Percentiles rank a stretch among this genome's conserved stretches.
These are phyloP conservation scores for Gerris lacustris DNA, from an alignment of 2,888 invertebrate species.

Conservation along the genomic window DNA sequence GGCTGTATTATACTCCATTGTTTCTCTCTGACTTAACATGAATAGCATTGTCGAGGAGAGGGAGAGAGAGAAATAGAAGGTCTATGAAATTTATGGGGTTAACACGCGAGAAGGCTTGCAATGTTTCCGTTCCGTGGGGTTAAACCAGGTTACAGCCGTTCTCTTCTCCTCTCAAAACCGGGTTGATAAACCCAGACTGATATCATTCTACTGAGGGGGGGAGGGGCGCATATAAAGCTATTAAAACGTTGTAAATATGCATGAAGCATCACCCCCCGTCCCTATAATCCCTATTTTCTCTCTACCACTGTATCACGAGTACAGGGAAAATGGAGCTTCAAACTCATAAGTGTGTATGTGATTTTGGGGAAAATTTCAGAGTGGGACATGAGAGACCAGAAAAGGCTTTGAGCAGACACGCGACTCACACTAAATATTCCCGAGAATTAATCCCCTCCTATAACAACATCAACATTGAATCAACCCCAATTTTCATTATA, in stretches of 20 bases:
- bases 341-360: no score
- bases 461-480: no score
- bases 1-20: not conserved
- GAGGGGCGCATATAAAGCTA: not conserved
- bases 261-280: not conserved
- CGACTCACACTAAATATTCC: no score
- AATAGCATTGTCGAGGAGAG: not conserved
- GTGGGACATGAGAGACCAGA: no score
- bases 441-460: no score
- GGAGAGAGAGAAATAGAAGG: no score
- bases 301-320: no score
- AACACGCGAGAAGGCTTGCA: not conserved
- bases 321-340: no score
- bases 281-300: not conserved
- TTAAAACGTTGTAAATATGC: constrained; percentile 3
- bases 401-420: no score
- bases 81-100: constrained; percentile 1
- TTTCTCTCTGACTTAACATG: not conserved
- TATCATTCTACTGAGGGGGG: not conserved
- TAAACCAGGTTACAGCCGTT: not conserved
- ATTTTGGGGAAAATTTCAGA: no score
- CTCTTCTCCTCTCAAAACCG: not conserved
- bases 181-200: not conserved
- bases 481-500: no score
- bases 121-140: not conserved